Percentiles rank a stretch among this genome's conserved stretches.
Evolutionary conservation across 2,797 vertebrate species (phyloP).

Genomic region (Leuciscus waleckii): DNA sequence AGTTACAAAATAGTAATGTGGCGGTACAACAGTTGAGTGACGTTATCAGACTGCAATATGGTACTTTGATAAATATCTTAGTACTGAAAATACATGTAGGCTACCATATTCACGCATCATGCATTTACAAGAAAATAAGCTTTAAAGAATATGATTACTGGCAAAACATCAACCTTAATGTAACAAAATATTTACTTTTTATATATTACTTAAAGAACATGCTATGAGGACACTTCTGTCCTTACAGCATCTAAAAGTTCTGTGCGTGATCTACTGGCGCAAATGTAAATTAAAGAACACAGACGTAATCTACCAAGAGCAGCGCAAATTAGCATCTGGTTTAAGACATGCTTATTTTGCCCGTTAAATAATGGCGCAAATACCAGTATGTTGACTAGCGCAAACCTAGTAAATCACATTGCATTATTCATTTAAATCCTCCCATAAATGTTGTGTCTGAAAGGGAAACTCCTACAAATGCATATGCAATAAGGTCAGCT

Average conservation of each 20-base stretch:
- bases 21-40: not conserved
- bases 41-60: not conserved
- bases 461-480: too few relatives aligned
- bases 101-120: not conserved
- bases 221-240: not conserved
- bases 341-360: too few relatives aligned
- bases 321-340: not conserved
- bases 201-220: not conserved
- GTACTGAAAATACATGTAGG: not conserved
- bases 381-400: too few relatives aligned
- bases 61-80: not conserved
- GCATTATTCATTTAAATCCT: too few relatives aligned
- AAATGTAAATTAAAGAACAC: too few relatives aligned
- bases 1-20: not conserved
- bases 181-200: not conserved
- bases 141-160: not conserved
- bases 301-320: too few relatives aligned
- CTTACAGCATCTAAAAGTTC: not conserved
- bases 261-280: too few relatives aligned
- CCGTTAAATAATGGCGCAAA: too few relatives aligned
- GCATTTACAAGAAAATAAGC: not conserved
- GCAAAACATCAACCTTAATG: not conserved
- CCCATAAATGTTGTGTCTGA: too few relatives aligned
- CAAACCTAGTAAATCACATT: too few relatives aligned
- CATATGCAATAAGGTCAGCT: too few relatives aligned